These are phyloP conservation scores for Saccostrea cuccullata DNA, from an alignment of 1,140 invertebrate species.

Conservation along the genomic window DNA sequence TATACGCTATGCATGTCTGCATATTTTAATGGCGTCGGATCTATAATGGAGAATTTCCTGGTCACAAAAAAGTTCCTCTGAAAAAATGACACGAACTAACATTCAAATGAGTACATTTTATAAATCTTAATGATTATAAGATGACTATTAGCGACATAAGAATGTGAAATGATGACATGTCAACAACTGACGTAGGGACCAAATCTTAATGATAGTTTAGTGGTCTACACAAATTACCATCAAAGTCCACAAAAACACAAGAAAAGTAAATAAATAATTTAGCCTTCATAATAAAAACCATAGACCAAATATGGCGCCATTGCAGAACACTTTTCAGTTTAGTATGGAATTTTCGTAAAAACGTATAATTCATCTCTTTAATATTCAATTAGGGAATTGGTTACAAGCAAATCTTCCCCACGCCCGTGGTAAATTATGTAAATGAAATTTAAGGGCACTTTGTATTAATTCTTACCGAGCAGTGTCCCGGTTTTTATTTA, in stretches of 20 bases:
- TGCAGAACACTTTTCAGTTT: background rate
- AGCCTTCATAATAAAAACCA: background rate
- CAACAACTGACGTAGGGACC: background rate
- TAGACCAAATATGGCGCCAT: background rate
- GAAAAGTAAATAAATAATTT: background rate
- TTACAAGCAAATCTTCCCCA: background rate
- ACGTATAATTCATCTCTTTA: background rate
- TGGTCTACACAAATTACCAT: background rate
- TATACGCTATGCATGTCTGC: background rate
- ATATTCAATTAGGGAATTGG: background rate
- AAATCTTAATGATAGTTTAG: background rate
- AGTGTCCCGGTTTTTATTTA: background rate
- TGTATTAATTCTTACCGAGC: background rate
- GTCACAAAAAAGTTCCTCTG: background rate
- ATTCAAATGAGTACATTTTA: background rate
- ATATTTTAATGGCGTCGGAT: background rate
- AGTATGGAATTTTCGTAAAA: background rate
- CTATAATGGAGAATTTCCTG: slow-evolving; percentile 3
- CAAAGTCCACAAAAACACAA: background rate
- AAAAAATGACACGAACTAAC: background rate
- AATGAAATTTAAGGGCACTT: background rate
- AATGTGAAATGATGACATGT: background rate
- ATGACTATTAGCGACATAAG: background rate
- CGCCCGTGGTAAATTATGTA: slow-evolving; percentile 17
- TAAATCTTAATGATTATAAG: background rate